These are phyloP conservation scores for Pipa parva DNA, from an alignment of 2,113 vertebrate genomes.

Conservation along the genomic window DNA sequence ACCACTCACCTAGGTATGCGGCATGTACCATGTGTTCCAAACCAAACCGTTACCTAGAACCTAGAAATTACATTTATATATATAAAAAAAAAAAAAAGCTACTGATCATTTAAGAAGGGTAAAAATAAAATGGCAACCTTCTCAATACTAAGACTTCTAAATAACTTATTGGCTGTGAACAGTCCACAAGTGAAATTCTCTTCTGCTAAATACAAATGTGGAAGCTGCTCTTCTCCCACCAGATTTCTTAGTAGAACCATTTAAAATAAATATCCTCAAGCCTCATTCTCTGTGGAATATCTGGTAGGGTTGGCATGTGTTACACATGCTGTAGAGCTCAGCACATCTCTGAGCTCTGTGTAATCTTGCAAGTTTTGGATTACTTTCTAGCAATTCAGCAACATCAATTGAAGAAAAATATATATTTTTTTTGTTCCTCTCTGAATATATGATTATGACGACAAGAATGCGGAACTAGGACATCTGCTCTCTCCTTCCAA, in stretches of 20 bases:
- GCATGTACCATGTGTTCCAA: no score
- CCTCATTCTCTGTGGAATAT: neutral
- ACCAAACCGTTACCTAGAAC: no score
- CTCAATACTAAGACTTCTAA: no score
- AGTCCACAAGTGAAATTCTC: no score
- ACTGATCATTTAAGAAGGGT: no score
- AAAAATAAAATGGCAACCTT: no score
- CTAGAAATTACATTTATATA: no score
- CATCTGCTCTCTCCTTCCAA: slow-evolving; percentile 68
- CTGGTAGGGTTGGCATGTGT: neutral
- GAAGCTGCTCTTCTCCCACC: neutral
- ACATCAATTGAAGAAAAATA: slow-evolving; percentile 10
- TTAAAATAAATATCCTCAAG: neutral
- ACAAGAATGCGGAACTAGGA: slow-evolving; percentile 30
- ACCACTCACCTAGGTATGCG: no score
- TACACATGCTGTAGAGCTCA: neutral
- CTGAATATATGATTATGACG: slow-evolving; percentile 20
- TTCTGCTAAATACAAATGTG: no score
- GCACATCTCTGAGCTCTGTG: slow-evolving; percentile 5
- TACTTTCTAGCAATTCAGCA: slow-evolving; percentile 22
- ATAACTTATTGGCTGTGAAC: no score
- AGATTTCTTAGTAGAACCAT: neutral
- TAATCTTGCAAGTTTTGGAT: slow-evolving; percentile 24
- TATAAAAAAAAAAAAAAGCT: no score
- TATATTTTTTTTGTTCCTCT: slow-evolving; percentile 6